Percentiles rank a stretch among this genome's conserved stretches.
phyloP scores from a whole-genome alignment of 1,140 invertebrate species.

The Meteorus sp. region DNA sequence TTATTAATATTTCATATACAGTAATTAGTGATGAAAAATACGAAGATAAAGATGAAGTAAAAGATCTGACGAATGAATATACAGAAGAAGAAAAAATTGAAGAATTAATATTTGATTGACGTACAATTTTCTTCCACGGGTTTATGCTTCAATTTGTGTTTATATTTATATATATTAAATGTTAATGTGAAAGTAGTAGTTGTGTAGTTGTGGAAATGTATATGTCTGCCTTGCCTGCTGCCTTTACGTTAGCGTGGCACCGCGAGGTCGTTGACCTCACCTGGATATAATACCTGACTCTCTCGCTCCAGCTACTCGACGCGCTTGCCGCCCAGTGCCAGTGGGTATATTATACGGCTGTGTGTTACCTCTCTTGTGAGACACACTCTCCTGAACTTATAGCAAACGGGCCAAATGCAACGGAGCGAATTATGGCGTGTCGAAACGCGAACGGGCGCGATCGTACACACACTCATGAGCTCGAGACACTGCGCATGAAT shows the following conservation, averaged over 20 bases:
- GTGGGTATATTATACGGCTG: slow-evolving; percentile 10
- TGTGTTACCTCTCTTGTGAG: background rate
- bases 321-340: slow-evolving; percentile 16
- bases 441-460: slow-evolving; percentile 25
- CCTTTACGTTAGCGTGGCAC: slow-evolving; percentile 13
- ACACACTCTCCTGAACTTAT: background rate
- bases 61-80: too few species aligned
- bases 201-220: slow-evolving; percentile 5
- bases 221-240: slow-evolving; percentile 6
- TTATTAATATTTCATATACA: too few species aligned
- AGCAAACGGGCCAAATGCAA: slow-evolving; percentile 26
- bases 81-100: too few species aligned
- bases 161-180: slow-evolving; percentile 31
- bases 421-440: slow-evolving; percentile 28
- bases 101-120: slow-evolving; percentile 19
- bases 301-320: slow-evolving; percentile 12
- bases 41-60: too few species aligned
- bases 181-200: slow-evolving; percentile 37
- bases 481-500: too few species aligned
- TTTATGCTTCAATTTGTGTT: too few species aligned
- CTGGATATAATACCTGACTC: slow-evolving; percentile 38
- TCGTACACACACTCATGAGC: too few species aligned
- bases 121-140: slow-evolving; percentile 25
- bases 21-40: too few species aligned
- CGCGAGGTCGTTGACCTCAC: slow-evolving; percentile 39